Evolutionary conservation across 2,888 invertebrate genomes (phyloP), one percentile per base, ranked within the genome.

Genomic region (Syritta pipiens): DNA sequence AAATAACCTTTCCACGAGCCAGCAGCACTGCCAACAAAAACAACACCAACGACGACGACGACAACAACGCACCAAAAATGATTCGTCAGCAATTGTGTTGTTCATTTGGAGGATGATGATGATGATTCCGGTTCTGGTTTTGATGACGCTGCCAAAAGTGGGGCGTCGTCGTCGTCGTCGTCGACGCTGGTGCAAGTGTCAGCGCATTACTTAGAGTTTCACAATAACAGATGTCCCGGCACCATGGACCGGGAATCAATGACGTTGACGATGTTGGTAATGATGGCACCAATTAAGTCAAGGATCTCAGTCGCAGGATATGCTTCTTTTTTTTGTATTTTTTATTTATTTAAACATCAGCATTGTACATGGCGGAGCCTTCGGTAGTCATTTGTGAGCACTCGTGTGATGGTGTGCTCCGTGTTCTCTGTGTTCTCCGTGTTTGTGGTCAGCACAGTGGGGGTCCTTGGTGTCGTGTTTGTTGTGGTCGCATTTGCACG

Each of bases 81-180:
- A 71, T 59, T 71, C 44, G 77, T 71, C 77, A 77, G 71, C 77
- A 35, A 53, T 77, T 71, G 57, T 60, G 57, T 71, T 71, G 37
- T 59, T 76, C 75, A 24, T 69, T 77, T 48, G 62, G 76, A 76
- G 69, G 51, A 69, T 22, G 49, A 40, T 46, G 44, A 22, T 44
- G 10, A 10, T 19, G 35, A 40, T 57, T 69, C 63, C 57, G 76
- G 40, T 37, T 57, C 24, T 59, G 69, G 57, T 76, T 68, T 76
- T 77, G 71, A 77, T 71, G 77, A 77, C 59, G 51, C 30, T 65
- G 77, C 77, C 35, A 20, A 44, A 69, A 59, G 51, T 55, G 28
- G 32, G 59, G 35, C 53, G 60, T 53, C 49, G 48, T 20, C 42
- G 30, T 42, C 17, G 24, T 26, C 53, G 53, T 53, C 37, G 35